Evolutionary conservation across 1,140 invertebrate species (phyloP).

Genomic region (Musca domestica): DNA sequence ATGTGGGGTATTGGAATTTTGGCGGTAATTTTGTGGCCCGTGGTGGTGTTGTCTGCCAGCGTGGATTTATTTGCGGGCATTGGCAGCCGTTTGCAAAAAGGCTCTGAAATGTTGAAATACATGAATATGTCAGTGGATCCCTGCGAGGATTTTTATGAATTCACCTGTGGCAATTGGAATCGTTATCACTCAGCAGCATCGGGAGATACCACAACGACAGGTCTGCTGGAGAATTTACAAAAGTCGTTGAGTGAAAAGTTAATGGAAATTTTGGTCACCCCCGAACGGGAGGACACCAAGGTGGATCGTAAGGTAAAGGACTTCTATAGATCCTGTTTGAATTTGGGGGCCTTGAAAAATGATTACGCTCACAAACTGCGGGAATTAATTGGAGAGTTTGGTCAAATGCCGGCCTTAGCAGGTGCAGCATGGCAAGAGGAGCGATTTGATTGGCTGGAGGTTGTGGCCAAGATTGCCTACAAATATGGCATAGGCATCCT

Average conservation of each 20-base stretch:
- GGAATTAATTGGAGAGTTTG: slow-evolving; percentile 82
- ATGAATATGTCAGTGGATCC: slow-evolving; percentile 63
- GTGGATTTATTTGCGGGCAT: too few species aligned
- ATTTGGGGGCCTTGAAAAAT: slow-evolving; percentile 78
- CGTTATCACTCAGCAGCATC: too few species aligned
- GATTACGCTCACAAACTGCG: slow-evolving; percentile 68
- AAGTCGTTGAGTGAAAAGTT: too few species aligned
- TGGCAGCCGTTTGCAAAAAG: too few species aligned
- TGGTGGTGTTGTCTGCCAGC: too few species aligned
- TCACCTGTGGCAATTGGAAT: slow-evolving; percentile 63
- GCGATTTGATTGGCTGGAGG: slow-evolving; percentile 37
- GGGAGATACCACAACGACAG: too few species aligned
- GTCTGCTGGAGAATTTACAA: too few species aligned
- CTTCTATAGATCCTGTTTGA: slow-evolving; percentile 41
- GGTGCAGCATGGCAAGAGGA: slow-evolving; percentile 29
- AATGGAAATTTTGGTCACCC: too few species aligned
- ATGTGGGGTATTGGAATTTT: too few species aligned
- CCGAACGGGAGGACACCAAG: slow-evolving; percentile 22
- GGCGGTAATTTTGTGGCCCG: too few species aligned
- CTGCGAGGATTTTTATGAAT: slow-evolving; percentile 72
- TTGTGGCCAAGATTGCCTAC: slow-evolving; percentile 34
- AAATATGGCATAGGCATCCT: slow-evolving; percentile 37
- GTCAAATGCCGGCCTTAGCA: slow-evolving; percentile 72
- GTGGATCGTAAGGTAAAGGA: slow-evolving; percentile 33
- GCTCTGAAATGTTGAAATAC: slow-evolving; percentile 51